Evolutionary conservation across 2,888 invertebrate species (phyloP), one percentile per base, ranked within the genome.

Genomic region (Archaeoteleia sp.): DNA sequence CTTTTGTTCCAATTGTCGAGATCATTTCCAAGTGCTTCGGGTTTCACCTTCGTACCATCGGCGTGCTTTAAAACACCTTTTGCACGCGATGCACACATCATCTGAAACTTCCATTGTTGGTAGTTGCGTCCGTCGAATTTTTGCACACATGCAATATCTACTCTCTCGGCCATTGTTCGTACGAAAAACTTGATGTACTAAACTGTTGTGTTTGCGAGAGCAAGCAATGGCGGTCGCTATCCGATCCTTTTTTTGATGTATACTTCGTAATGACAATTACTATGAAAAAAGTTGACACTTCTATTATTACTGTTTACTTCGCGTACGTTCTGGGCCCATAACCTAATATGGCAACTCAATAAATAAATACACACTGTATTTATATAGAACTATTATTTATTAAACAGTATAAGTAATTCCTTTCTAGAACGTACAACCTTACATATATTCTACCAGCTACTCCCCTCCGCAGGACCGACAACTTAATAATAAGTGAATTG

Each of bases 51-150:
- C 8, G 23, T 43, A 9, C 60, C 60, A 9, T 60, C 49, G 6
- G 35, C 25, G 10, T 54, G 10, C 0, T 29, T 10, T 2, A 66
- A 34, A 15, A 63, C 10, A 4, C 49, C 54, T 8, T 63, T 32
- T 12, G 45, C 53, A n/a, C 48, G 9, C n/a, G 60, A 17, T 6
- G 32, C 32, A 2, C 35, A 20, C 0, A 9, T 8, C 25, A 60
- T 54, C 15, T 54, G 58, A 13, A 53, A 53, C 15, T 54, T 66
- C 49, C 60, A 57, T 4, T 48, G 14, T 15, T 61, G 53, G 46
- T 40, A 53, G 25, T 61, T 61, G 5, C 29, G 29, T 0, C 53
- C 46, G 6, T 61, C 32, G 30, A 61, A 61, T 29, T 61, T 61
- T 0, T 12, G 3, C 5, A 48, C 17, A 8, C 13, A 48, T 5